Evolutionary conservation across 2,888 invertebrate species (phyloP).

Genomic region (Lamellibrachia satsuma): DNA sequence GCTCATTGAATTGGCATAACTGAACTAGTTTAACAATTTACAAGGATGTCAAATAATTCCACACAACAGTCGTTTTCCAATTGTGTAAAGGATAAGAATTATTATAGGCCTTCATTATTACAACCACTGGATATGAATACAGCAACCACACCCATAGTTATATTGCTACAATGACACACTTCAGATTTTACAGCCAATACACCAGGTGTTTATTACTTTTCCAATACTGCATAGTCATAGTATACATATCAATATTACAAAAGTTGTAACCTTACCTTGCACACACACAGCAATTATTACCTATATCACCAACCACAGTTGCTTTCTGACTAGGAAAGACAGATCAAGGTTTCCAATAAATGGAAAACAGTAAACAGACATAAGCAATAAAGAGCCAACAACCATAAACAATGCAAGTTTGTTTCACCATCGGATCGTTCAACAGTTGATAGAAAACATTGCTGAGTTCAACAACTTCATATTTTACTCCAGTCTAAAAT

Average conservation of each 20-base stretch:
- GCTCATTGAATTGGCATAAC: not conserved
- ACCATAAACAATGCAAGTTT: not conserved
- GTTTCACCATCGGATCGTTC: not conserved
- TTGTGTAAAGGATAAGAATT: not conserved
- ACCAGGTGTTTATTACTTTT: not conserved
- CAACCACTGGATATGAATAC: not conserved
- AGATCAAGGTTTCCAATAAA: not conserved
- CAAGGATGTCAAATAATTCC: not conserved
- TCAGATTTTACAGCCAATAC: not conserved
- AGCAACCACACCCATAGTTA: not conserved
- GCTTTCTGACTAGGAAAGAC: not conserved
- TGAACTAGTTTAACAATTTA: not conserved
- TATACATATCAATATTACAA: not conserved
- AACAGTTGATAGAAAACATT: not conserved
- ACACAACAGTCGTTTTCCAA: not conserved
- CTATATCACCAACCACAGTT: not conserved
- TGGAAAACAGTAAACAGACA: not conserved
- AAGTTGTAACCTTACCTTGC: not conserved
- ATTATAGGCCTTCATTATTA: not conserved
- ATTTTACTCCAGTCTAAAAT: not conserved
- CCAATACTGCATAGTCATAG: not conserved
- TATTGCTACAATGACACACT: not conserved
- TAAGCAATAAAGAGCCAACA: not conserved
- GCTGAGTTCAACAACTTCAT: not conserved
- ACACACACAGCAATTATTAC: not conserved